Evolutionary conservation across 2,888 invertebrate genomes (phyloP).

Genomic region (Cepaea hortensis): DNA sequence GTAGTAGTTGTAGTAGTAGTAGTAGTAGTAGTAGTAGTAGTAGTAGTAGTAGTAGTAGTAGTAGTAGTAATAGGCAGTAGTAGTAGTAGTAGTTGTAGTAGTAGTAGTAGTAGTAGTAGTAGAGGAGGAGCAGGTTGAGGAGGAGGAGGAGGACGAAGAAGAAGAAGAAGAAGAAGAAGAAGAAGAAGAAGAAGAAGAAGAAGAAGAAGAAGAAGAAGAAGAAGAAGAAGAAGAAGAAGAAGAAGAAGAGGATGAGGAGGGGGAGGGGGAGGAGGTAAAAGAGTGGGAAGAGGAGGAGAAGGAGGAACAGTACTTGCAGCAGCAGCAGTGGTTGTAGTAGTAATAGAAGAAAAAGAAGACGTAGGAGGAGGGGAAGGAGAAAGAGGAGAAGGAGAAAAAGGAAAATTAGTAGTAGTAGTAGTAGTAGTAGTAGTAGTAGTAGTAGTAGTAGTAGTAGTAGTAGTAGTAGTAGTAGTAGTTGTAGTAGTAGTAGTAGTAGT

Average conservation of each 20-base stretch:
- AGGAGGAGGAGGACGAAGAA: background rate
- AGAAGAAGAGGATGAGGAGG: background rate
- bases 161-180: constrained; percentile 31
- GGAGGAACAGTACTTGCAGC: no score
- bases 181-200: constrained; percentile 41
- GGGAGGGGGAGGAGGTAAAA: constrained; percentile 14
- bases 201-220: background rate
- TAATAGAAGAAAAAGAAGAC: no score
- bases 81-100: constrained; percentile 21
- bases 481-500: constrained; percentile 40
- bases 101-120: constrained; percentile 21
- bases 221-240: background rate
- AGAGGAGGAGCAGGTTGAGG: background rate
- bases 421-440: no score
- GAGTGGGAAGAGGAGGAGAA: no score
- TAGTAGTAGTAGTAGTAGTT: constrained; percentile 43
- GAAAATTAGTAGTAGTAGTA: no score
- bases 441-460: constrained; percentile 28
- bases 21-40: constrained; percentile 32
- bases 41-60: constrained; percentile 25
- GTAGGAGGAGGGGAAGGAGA: constrained; percentile 18
- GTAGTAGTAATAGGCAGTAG: constrained; percentile 2
- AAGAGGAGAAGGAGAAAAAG: constrained; percentile 19
- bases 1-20: constrained; percentile 26
- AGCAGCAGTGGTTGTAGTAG: no score